Evolutionary conservation across 2,888 invertebrate species (phyloP), one percentile per base, ranked within the genome.

Genomic region (Meliscaeva auricollis): DNA sequence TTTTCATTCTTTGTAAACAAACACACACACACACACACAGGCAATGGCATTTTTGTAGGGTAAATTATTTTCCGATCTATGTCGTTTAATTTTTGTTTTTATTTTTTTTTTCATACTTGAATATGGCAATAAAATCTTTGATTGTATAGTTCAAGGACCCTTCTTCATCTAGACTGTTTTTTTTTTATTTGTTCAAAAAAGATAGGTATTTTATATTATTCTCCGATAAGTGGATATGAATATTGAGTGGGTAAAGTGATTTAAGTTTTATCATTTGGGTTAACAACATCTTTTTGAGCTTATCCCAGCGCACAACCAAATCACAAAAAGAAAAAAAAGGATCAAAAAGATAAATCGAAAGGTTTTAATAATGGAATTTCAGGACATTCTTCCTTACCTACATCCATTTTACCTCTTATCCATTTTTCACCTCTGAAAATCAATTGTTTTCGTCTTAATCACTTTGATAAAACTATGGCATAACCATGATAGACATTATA

Each of bases 61-160:
- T 15, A 26, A 62, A 78, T 78, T 78, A 78, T 56, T 58, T 84
- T 74, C 79, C 69, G 74, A 83, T 83, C 78, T 79, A 50, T 70
- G 64, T 56, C 32, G 62, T 69, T 78, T 77, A 80, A 6, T 60
- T 50, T 60, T 41, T 35, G 35, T 73, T 38, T 58, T n/a, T 72
- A 9, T 17, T 68, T 20, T 62, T 54, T 69, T 38, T 74, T 52
- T 56, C 11, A 11, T 35, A 5, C 11, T 22, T 11, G 5, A 22
- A 6, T 11, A 15, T 20, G 26, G 38, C 60, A 26, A 69, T 54
- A 62, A 80, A 46, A 46, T 22, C 32, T 17, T 54, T 44, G 17
- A 68, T 60, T 54, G 30, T 54, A 0, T 17, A 38, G 38, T 38
- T 75, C 69, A 70, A 70, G 56, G 56, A 56, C 32, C 41, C 9